Conservation (phyloP, 1,140 invertebrate genomes). For the Meloidogyne exigua region DNA sequence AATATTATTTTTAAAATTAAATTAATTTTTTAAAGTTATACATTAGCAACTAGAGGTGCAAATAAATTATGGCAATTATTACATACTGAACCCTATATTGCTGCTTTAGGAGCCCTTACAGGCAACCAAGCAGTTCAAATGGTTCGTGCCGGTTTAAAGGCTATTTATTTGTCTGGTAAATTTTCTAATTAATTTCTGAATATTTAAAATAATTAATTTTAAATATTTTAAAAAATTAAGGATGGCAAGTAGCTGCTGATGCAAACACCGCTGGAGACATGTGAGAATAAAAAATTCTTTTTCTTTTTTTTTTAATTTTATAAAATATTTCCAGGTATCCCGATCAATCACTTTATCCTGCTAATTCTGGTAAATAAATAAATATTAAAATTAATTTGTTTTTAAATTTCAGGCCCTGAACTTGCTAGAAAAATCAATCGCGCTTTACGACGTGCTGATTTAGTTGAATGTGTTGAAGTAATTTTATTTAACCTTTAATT, state of each 20-base stretch:
- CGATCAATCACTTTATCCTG: conserved; percentile 65
- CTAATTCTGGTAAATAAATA: conserved; percentile 62
- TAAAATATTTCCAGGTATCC: conserved; percentile 52
- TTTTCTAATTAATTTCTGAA: conserved; percentile 13
- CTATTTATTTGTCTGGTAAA: conserved; percentile 64
- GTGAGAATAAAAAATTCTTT: conserved; percentile 25
- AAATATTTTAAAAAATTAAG: conserved; percentile 33
- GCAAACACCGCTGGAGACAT: conserved; percentile 63
- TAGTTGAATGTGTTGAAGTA: conserved; percentile 41
- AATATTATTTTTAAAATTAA: too few relatives aligned
- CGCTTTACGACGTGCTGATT: conserved; percentile 62
- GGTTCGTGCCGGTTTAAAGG: conserved; percentile 64
- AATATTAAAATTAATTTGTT: neutral
- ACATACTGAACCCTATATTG: conserved; percentile 60
- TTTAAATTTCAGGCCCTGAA: conserved; percentile 49
- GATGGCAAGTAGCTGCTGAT: conserved; percentile 66
- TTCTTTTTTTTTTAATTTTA: too few relatives aligned
- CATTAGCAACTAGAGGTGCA: conserved; percentile 62
- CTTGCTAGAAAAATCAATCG: conserved; percentile 64
- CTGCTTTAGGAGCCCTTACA: conserved; percentile 64
- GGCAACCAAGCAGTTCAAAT: conserved; percentile 66
- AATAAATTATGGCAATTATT: conserved; percentile 64
- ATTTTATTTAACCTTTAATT: too few relatives aligned
- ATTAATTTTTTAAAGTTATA: conserved; percentile 44
- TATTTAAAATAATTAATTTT: conserved; percentile 10